Conservation (phyloP, 1,140 invertebrate species). For the Leucophenga varia region DNA sequence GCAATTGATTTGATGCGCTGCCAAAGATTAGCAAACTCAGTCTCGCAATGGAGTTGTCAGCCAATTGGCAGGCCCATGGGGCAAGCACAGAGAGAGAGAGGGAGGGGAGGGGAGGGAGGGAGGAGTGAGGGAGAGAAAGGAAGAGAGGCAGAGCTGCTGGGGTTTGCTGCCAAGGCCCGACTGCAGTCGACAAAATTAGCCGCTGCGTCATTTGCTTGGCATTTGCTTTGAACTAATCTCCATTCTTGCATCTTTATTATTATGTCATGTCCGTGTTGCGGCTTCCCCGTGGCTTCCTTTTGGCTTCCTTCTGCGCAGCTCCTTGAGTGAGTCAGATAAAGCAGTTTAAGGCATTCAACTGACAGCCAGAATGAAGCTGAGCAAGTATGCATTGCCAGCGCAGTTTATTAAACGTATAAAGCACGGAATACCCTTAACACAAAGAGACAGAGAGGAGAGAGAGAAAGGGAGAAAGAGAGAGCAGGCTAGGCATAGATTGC, state of each 20-base stretch:
- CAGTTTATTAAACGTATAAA: constrained; percentile 15
- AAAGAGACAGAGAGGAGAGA: no score
- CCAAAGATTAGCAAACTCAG: constrained; percentile 16
- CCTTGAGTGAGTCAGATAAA: constrained; percentile 11
- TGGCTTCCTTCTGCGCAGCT: constrained; percentile 2
- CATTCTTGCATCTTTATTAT: constrained; percentile 10
- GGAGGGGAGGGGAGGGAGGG: no score
- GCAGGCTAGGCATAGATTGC: no score
- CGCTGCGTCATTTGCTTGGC: constrained; percentile 13
- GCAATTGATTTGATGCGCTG: constrained; percentile 23
- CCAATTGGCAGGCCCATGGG: no score
- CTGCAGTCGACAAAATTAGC: no score
- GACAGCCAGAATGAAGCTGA: constrained; percentile 13
- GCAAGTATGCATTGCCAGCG: constrained; percentile 1
- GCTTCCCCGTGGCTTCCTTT: no score
- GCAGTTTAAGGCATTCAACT: constrained; percentile 18
- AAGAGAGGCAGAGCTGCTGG: no score
- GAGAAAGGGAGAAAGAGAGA: no score
- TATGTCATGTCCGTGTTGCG: constrained; percentile 11
- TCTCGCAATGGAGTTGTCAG: not conserved
- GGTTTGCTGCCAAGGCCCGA: no score
- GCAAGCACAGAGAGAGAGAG: no score
- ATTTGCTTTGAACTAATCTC: constrained; percentile 15
- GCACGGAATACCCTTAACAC: no score
- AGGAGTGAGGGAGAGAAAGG: no score